Conservation (phyloP, 2,888 invertebrate genomes). For the Stegophylla sp. region DNA sequence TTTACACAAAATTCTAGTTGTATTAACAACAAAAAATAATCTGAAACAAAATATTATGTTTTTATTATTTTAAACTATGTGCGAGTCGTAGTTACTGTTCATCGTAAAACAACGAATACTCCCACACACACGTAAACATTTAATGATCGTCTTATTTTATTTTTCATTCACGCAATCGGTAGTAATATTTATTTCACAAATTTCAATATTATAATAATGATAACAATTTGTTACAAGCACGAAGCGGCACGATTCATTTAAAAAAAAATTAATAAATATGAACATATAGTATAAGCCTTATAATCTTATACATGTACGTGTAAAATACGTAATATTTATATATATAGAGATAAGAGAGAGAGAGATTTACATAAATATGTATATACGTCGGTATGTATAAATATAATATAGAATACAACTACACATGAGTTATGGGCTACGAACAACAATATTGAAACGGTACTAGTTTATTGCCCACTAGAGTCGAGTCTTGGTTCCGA, state of each 20-base stretch:
- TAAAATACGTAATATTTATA: too few species aligned
- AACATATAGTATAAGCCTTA: too few species aligned
- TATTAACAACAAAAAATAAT: too few species aligned
- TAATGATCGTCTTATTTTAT: neutral
- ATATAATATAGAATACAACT: neutral
- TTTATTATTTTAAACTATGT: too few species aligned
- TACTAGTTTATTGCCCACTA: slow-evolving; percentile 1
- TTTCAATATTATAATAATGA: neutral
- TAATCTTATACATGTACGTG: too few species aligned
- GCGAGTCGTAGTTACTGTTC: neutral
- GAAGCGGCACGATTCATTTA: neutral
- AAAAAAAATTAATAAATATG: neutral
- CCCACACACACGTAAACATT: neutral
- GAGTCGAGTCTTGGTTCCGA: neutral
- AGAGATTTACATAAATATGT: too few species aligned
- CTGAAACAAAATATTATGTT: too few species aligned
- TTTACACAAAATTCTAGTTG: too few species aligned
- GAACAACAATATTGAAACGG: slow-evolving; percentile 17
- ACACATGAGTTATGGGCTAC: neutral
- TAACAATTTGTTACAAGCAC: neutral
- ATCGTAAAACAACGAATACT: neutral
- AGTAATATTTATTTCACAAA: neutral
- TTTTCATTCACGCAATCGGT: neutral
- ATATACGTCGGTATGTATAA: neutral
- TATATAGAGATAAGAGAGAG: too few species aligned